Evolutionary conservation across 2,888 invertebrate genomes (phyloP).

Genomic region (Drosophila macrospina): DNA sequence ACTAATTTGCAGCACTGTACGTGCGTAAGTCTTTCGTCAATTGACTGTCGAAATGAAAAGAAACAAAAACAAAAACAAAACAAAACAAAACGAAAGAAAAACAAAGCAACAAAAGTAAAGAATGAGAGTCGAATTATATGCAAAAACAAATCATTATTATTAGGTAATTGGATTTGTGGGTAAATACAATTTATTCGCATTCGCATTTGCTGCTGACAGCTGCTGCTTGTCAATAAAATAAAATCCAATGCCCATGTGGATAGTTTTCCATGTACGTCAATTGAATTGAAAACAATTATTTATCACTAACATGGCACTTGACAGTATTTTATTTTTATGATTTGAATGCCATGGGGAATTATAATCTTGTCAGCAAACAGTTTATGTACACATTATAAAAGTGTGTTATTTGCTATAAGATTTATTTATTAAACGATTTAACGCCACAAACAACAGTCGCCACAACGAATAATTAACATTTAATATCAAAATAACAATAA

Average conservation of each 20-base stretch:
- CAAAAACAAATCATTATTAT: slow-evolving; percentile 73
- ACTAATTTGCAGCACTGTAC: slow-evolving; percentile 76
- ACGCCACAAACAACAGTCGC: background rate
- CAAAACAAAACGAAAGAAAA: no score
- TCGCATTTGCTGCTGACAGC: slow-evolving; percentile 70
- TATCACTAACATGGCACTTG: slow-evolving; percentile 34
- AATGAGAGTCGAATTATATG: slow-evolving; percentile 22
- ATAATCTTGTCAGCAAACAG: background rate
- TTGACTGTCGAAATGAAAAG: slow-evolving; percentile 37
- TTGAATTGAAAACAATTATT: slow-evolving; percentile 53
- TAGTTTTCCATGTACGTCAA: slow-evolving; percentile 39
- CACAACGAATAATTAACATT: no score
- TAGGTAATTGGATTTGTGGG: slow-evolving; percentile 72
- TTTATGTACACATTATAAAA: background rate
- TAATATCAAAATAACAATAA: no score
- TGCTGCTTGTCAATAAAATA: slow-evolving; percentile 59
- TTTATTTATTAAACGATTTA: background rate
- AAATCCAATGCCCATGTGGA: slow-evolving; percentile 58
- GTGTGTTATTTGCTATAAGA: background rate
- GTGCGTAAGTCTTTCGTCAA: slow-evolving; percentile 60
- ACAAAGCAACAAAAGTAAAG: slow-evolving; percentile 6
- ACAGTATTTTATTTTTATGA: slow-evolving; percentile 14
- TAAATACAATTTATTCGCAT: slow-evolving; percentile 72
- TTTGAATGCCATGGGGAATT: background rate
- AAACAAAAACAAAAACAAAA: no score